These are phyloP conservation scores for Plestiodon gilberti DNA, from an alignment of 2,113 vertebrate species.

Conservation along the genomic window DNA sequence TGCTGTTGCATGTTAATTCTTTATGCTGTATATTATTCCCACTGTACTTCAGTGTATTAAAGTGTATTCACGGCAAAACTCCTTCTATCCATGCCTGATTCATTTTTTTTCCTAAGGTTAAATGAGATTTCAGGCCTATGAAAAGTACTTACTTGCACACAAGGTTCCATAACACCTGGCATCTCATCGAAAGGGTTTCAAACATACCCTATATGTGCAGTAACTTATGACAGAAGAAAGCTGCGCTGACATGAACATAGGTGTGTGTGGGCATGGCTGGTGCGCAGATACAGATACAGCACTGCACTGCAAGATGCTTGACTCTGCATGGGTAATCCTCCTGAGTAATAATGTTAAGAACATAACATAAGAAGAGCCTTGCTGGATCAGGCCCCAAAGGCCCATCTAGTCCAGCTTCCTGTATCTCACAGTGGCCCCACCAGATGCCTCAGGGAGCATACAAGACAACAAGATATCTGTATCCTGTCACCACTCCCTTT, in stretches of 20 bases:
- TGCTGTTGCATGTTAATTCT: not conserved
- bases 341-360: too few species aligned
- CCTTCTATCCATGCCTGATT: not conserved
- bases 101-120: not conserved
- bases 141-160: not conserved
- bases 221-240: not conserved
- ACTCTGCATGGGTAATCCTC: not conserved
- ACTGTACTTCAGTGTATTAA: not conserved
- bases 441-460: too few species aligned
- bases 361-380: too few species aligned
- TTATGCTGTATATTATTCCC: constrained; percentile 1
- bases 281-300: not conserved
- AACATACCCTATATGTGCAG: not conserved
- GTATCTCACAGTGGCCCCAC: too few species aligned
- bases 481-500: too few species aligned
- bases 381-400: too few species aligned
- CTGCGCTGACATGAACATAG: not conserved
- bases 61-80: not conserved
- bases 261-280: not conserved
- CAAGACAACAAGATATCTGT: too few species aligned
- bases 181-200: not conserved
- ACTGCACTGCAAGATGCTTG: not conserved
- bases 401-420: too few species aligned
- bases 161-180: not conserved
- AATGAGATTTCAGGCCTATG: not conserved